Conservation (phyloP, 2,113 vertebrate species). For the Tachuris rubrigastra region DNA sequence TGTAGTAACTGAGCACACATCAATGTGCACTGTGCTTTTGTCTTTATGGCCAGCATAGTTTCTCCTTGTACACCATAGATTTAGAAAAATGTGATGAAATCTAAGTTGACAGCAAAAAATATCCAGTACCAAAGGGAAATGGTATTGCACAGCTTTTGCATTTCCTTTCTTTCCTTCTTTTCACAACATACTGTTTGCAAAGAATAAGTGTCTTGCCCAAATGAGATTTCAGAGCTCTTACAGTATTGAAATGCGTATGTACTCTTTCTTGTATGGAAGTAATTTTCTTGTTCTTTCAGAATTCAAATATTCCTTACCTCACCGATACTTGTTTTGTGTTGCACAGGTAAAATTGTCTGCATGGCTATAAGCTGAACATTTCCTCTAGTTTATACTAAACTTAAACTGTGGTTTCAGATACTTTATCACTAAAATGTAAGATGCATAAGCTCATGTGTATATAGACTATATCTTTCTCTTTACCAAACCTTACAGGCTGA, state of each 20-base stretch:
- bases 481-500: not conserved
- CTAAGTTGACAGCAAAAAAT: not conserved
- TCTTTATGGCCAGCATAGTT: not conserved
- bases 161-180: not conserved
- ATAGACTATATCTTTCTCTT: not conserved
- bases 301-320: not conserved
- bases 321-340: not conserved
- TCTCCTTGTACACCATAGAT: not conserved
- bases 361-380: not conserved
- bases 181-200: not conserved
- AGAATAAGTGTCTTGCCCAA: not conserved
- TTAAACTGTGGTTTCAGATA: not conserved
- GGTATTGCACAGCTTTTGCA: not conserved
- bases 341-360: not conserved
- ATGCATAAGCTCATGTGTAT: not conserved
- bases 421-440: not conserved
- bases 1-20: not conserved
- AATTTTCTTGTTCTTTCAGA: not conserved
- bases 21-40: not conserved
- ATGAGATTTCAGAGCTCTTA: not conserved
- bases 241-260: not conserved
- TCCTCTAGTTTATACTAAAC: not conserved
- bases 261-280: not conserved
- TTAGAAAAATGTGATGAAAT: slow-evolving; percentile 5
- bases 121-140: not conserved